Evolutionary conservation across 2,113 vertebrate genomes (phyloP).

Genomic region (Todiramphus chloris): DNA sequence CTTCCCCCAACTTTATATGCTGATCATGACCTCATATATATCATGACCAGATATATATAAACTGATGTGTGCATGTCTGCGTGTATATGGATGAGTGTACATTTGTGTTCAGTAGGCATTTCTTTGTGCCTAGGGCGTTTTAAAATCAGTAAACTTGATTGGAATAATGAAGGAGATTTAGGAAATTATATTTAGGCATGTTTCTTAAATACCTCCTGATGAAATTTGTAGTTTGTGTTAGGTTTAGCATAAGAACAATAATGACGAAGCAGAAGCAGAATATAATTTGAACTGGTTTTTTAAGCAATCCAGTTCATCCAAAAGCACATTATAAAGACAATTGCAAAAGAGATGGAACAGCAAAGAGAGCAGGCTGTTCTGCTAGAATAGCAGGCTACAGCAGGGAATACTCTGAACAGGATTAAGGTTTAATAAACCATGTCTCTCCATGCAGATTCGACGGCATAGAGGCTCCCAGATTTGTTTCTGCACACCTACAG

Average conservation of each 20-base stretch:
- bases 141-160: not conserved
- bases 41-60: too few relatives aligned
- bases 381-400: not conserved
- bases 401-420: not conserved
- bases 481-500: not conserved
- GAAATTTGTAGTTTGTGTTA: accelerated
- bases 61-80: not conserved
- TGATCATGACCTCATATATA: not conserved
- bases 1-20: not conserved
- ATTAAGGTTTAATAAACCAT: not conserved
- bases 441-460: not conserved
- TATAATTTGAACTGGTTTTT: not conserved
- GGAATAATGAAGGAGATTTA: not conserved
- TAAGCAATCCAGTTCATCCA: not conserved
- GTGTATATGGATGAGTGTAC: not conserved
- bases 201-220: not conserved
- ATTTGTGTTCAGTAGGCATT: not conserved
- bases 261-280: not conserved
- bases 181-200: not conserved
- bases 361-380: not conserved
- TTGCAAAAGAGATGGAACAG: not conserved
- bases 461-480: not conserved
- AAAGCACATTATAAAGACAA: not conserved
- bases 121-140: not conserved
- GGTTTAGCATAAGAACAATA: not conserved